These are phyloP conservation scores for Microtus pennsylvanicus DNA, from an alignment of 2,113 vertebrate genomes.

Conservation along the genomic window DNA sequence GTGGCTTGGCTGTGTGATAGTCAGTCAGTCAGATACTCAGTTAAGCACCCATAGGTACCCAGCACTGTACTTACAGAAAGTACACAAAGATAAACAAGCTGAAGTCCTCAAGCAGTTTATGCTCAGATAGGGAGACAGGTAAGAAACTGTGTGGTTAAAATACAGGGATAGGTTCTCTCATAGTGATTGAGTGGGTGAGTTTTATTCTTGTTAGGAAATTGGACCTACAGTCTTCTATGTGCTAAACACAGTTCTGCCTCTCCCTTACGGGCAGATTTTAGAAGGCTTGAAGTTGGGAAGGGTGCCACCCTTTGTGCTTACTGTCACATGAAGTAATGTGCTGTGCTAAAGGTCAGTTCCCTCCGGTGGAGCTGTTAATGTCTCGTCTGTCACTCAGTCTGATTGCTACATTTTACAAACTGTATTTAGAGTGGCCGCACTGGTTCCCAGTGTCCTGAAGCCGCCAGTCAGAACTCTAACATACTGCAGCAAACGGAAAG, in stretches of 20 bases:
- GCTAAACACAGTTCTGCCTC: background rate
- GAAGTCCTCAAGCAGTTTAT: background rate
- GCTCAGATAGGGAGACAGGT: background rate
- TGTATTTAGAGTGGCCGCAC: slow-evolving; percentile 85
- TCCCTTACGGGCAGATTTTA: background rate
- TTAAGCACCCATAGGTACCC: background rate
- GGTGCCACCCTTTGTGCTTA: background rate
- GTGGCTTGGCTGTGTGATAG: background rate
- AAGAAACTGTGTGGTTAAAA: slow-evolving; percentile 23
- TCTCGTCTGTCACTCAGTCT: slow-evolving; percentile 5
- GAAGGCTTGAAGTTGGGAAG: background rate
- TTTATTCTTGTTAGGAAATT: background rate
- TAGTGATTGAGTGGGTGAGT: background rate
- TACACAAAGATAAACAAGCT: background rate
- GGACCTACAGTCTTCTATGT: background rate
- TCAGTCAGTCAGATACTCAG: background rate
- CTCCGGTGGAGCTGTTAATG: background rate
- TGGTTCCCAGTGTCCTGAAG: slow-evolving; percentile 86
- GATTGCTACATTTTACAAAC: slow-evolving; percentile 1
- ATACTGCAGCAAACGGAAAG: slow-evolving; percentile 90
- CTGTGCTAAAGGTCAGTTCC: background rate
- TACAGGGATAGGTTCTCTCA: background rate
- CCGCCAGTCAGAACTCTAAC: slow-evolving; percentile 90
- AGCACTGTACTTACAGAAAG: slow-evolving; percentile 5
- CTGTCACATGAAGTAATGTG: background rate